phyloP scores from a whole-genome alignment of 2,888 invertebrate genomes.

The Drosophila fulvimacula region DNA sequence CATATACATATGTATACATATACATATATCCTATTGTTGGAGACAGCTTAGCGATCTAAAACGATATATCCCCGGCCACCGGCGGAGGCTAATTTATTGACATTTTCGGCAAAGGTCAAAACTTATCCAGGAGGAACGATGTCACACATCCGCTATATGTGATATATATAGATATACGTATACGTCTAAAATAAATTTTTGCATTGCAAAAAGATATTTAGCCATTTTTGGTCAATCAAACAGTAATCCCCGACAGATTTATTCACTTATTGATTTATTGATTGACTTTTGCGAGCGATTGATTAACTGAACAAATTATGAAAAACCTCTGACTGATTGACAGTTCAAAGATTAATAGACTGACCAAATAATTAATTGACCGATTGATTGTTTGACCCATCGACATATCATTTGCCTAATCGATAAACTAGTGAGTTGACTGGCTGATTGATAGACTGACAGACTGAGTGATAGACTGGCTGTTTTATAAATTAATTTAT shows the following conservation, averaged over 20 bases:
- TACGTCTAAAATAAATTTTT: background rate
- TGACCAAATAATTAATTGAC: background rate
- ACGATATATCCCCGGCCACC: background rate
- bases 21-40: no score
- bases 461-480: background rate
- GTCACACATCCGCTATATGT: no score
- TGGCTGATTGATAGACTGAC: background rate
- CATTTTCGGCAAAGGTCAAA: constrained; percentile 2
- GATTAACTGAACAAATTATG: background rate
- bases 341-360: background rate
- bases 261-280: background rate
- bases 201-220: background rate
- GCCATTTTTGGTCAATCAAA: background rate
- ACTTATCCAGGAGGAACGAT: background rate
- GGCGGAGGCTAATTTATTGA: background rate
- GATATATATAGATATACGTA: background rate
- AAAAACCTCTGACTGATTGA: background rate
- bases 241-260: background rate
- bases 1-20: background rate
- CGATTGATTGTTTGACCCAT: no score
- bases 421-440: background rate
- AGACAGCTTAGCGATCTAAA: background rate
- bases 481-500: background rate
- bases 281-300: background rate
- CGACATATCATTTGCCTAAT: no score